phyloP scores from a whole-genome alignment of 2,113 vertebrate species.

The Zosterops pallidus region DNA sequence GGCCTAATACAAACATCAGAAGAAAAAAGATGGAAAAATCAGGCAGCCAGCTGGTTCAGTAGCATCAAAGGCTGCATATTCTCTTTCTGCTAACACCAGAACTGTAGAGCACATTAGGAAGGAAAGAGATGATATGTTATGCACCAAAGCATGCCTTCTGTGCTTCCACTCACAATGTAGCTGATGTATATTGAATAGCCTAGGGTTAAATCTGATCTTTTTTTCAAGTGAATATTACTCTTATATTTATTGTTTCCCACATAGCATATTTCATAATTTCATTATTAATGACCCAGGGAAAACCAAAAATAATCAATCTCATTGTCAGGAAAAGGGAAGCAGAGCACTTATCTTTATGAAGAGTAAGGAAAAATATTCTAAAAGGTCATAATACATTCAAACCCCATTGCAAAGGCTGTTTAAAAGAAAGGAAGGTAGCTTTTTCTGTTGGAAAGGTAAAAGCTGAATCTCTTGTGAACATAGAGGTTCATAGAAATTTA shows the following conservation, averaged over 20 bases:
- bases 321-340: neutral
- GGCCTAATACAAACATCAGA: neutral
- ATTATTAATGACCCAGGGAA: conserved; percentile 43
- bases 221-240: neutral
- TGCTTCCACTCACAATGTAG: neutral
- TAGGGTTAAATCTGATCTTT: neutral
- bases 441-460: neutral
- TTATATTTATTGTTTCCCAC: neutral
- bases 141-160: neutral
- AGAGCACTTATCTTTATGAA: neutral
- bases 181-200: neutral
- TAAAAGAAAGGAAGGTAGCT: neutral
- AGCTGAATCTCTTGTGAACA: neutral
- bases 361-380: neutral
- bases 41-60: neutral
- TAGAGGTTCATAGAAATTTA: neutral
- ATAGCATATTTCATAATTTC: conserved; percentile 13
- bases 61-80: conserved; percentile 25
- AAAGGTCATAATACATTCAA: neutral
- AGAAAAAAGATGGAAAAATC: neutral
- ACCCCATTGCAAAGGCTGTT: neutral
- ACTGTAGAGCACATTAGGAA: conserved; percentile 35
- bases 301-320: conserved; percentile 27
- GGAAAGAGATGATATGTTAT: neutral
- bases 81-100: conserved; percentile 15